These are phyloP conservation scores for Trachelus tabidus DNA, from an alignment of 2,888 invertebrate genomes.

Conservation along the genomic window DNA sequence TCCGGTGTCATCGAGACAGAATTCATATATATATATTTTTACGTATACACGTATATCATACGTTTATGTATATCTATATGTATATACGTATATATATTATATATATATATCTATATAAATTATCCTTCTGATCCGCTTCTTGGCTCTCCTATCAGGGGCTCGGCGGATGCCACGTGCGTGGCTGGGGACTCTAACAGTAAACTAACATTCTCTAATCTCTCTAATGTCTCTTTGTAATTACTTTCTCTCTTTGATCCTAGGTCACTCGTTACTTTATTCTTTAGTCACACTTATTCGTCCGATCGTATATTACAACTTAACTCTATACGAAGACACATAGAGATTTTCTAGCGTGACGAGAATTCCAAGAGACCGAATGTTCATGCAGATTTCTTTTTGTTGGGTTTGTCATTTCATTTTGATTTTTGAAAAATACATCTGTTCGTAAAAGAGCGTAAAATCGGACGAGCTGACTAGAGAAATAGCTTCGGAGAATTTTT, in stretches of 20 bases:
- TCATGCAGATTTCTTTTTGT: neutral
- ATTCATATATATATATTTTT: neutral
- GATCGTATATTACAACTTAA: neutral
- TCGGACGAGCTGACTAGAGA: neutral
- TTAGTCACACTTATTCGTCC: neutral
- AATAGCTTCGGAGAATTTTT: neutral
- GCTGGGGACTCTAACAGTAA: conserved; percentile 58
- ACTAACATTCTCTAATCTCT: neutral
- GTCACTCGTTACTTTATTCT: neutral
- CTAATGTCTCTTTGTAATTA: neutral
- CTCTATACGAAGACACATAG: neutral
- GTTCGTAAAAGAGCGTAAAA: neutral
- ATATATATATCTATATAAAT: neutral
- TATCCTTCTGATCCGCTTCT: conserved; percentile 56
- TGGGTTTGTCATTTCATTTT: neutral
- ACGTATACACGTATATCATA: neutral
- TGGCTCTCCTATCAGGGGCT: conserved; percentile 66
- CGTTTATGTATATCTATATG: neutral
- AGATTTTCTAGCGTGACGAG: neutral
- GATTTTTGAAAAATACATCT: neutral
- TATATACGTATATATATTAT: neutral
- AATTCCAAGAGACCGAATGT: neutral
- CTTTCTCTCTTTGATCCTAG: neutral
- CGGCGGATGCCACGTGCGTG: conserved; percentile 66
- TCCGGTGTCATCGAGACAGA: neutral